Base-by-base conservation (phyloP, 2,113 vertebrate genomes). In the Clarias magur region DNA sequence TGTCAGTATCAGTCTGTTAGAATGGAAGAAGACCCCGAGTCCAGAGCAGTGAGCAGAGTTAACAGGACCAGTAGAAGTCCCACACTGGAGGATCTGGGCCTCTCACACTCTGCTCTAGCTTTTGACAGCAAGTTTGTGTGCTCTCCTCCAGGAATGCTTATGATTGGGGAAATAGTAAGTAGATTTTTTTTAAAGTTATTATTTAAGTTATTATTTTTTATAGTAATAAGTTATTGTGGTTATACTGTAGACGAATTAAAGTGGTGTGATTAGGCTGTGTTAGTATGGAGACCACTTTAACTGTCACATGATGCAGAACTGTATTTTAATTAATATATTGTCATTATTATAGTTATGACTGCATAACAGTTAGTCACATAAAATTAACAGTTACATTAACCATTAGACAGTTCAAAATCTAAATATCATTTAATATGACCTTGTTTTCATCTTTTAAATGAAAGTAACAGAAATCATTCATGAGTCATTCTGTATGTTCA, bases 81-180 rank as follows among this genome's bases (percentile, higher is more conserved):
- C 25, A 80, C 62, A 23, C 21, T 88, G 30, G 84, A 89, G 23
- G 83, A 67, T 80, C 62, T 89, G 60, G 86, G 88, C 13, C 68
- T 89, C n/a, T 21, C 84, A 70, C 75, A 83, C 67, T 94, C 94
- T 72, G 92, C 93, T 7, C 73, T 95, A 89, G 90, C 92, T 72
- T 95, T 93, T 21, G 91, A 95, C 90, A 91, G 90, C 65, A 89
- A 91, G 27, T 94, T 95, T 72, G 70, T 92, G 65, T 89, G 89
- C 4, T 94, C 91, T 21, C 53, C 88, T 57, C 87, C 87, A 80
- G 94, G 93, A 42, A 30, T 90, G 17, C 93, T 94, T 3, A 89
- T 92, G 68, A 17, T 93, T 84, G 92, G 91, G 82, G 94, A 95
- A 91, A 93, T 94, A 86, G 94, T 94, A 92, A 94, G 94, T 94